Base-by-base conservation (phyloP, 2,888 invertebrate genomes). In the Autographa pulchrina region DNA sequence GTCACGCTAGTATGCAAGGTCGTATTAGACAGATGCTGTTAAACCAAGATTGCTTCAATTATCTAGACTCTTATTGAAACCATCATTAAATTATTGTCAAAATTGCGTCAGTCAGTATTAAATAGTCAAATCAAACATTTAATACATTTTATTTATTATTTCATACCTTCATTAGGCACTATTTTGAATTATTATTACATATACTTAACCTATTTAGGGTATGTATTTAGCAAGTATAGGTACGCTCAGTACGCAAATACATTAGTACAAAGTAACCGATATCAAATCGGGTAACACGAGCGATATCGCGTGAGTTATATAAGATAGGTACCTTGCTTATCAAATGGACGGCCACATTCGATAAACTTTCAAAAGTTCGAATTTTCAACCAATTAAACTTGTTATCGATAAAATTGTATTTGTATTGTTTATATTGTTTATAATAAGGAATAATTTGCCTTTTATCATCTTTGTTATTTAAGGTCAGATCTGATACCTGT, bases 401-500 rank as follows among this genome's bases (percentile, higher is more conserved):
- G 48, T 70, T 59, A 31, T 67, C 56, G 38, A 75, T 75, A 74
- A 60, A 68, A 72, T 54, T 43, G 56, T 68, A 62, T 68, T 61
- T 20, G n/a, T 35, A 66, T n/a, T 43, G 68, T 25, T 0, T n/a
- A 75, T 9, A 60, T 70, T 71, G 68, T 81, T 77, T 67, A 54
- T 64, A 61, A 66, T 60, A 66, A 20, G 62, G 41, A 70, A 65
- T 60, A 62, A 58, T 66, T 60, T 14, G 20, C 32, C 52, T 77
- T 80, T 11, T 75, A 75, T 77, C 72, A 70, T 60, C 58, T 78
- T 77, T 80, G 78, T 81, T 75, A 35, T 64, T 59, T 81, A 77
- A 86, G 82, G 84, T 81, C 82, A 84, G 66, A 70, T 67, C 65
- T 75, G 70, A 61, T 61, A 78, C 76, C 76, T 77, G 80, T 68